Base-by-base conservation (phyloP, 2,797 vertebrate species). In the Crenuchus spilurus region DNA sequence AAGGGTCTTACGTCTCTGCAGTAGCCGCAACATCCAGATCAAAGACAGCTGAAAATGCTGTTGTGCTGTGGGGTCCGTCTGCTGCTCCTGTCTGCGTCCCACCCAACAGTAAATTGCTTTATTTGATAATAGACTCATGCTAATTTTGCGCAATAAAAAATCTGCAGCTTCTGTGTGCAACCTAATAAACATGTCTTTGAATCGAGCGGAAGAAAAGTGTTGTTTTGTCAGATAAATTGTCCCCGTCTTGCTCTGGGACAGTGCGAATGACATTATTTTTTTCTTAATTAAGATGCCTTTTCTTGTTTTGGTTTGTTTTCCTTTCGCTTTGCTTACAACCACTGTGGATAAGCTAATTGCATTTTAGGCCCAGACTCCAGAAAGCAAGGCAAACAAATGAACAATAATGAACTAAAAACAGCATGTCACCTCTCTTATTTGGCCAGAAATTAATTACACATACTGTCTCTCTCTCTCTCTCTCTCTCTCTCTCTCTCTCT, bases 1-100 rank as follows among this genome's bases (percentile, higher is more conserved):
- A 96, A 95, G 92, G 55, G 89, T 89, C 93, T 90, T 91, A 91
- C 90, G 90, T 93, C 92, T 95, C 94, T 94, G 93, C 94, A 92
- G 91, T 91, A 81, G 84, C 90, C 88, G 85, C 89, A 92, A 93
- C 90, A 88, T 89, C 77, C 85, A 94, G 92, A 96, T 97, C 93
- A 95, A 95, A 96, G 91, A 84, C 84, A 20, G 85, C 73, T 80
- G 24, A 63, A 90, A 91, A 89, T 92, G 88, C 89, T 89, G 87
- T 87, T 91, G 88, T 89, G 91, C n/a, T n/a, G 66, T 79, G 39
- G 51, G 58, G 78, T 72, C 49, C 13, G 82, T 84, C 63, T 74
- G 26, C 57, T 42, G 49, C 57, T 75, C 31, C 57, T 26, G 10
- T 26, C 66, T 28, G 49, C 52, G 28, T 41, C 66, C 46, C 30